Conservation (phyloP, 2,113 vertebrate species). For the Macrotus californicus region DNA sequence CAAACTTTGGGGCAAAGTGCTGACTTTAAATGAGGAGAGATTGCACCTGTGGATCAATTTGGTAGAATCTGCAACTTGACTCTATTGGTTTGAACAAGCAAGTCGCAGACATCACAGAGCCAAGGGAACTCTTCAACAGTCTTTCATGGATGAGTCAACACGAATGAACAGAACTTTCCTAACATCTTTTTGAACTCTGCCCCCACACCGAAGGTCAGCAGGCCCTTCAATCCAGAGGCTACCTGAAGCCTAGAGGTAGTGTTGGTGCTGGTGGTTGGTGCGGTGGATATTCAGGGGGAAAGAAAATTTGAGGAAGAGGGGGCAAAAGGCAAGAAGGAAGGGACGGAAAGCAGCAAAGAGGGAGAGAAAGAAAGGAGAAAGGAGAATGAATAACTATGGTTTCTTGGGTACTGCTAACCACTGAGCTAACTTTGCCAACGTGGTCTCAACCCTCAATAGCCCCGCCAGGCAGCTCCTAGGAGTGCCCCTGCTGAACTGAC, state of each 20-base stretch:
- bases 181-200: constrained; percentile 27
- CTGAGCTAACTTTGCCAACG: neutral
- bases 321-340: neutral
- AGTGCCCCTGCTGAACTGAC: neutral
- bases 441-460: neutral
- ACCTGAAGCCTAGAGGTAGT: neutral
- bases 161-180: constrained; percentile 27
- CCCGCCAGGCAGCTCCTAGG: neutral
- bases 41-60: neutral
- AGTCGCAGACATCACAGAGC: neutral
- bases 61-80: neutral
- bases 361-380: neutral
- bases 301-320: neutral
- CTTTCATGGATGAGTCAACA: neutral
- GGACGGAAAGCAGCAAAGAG: neutral
- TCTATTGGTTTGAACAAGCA: constrained; percentile 2
- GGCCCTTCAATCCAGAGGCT: neutral
- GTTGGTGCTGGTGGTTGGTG: neutral
- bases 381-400: neutral
- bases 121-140: neutral
- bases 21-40: neutral
- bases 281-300: neutral
- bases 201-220: neutral
- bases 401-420: neutral
- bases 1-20: neutral